Evolutionary conservation across 2,797 vertebrate species (phyloP).

Genomic region (Microtus californicus): DNA sequence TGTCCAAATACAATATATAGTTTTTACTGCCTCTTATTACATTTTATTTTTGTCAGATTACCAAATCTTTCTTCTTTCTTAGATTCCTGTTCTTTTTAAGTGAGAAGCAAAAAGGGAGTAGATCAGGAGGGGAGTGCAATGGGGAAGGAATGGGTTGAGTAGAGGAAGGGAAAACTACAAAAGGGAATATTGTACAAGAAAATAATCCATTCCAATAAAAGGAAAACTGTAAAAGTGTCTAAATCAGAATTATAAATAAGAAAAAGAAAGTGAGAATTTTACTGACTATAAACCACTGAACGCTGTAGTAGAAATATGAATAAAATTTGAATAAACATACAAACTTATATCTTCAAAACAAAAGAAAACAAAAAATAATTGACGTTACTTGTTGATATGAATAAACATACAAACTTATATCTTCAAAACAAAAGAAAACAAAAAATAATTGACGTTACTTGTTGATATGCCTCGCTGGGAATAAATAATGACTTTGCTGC

Average conservation of each 20-base stretch:
- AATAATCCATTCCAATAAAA: not conserved
- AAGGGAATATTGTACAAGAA: not conserved
- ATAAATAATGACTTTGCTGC: not conserved
- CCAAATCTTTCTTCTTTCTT: too few relatives aligned
- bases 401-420: not conserved
- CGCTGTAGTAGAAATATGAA: not conserved
- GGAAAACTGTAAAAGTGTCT: not conserved
- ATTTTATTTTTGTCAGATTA: not conserved
- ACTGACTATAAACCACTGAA: not conserved
- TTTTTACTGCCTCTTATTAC: not conserved
- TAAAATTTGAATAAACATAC: not conserved
- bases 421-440: not conserved
- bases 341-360: not conserved
- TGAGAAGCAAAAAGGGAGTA: not conserved
- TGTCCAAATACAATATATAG: not conserved
- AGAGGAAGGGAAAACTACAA: not conserved
- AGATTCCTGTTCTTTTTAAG: not conserved
- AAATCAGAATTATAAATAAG: not conserved
- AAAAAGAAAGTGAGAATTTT: not conserved
- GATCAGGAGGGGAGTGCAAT: not conserved
- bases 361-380: not conserved
- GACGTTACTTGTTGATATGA: not conserved
- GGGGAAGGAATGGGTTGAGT: not conserved
- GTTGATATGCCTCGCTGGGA: too few relatives aligned
- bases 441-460: not conserved